Percentiles rank a stretch among this genome's conserved stretches.
phyloP scores from a whole-genome alignment of 2,113 vertebrate genomes.

The Toxotes jaculatrix region DNA sequence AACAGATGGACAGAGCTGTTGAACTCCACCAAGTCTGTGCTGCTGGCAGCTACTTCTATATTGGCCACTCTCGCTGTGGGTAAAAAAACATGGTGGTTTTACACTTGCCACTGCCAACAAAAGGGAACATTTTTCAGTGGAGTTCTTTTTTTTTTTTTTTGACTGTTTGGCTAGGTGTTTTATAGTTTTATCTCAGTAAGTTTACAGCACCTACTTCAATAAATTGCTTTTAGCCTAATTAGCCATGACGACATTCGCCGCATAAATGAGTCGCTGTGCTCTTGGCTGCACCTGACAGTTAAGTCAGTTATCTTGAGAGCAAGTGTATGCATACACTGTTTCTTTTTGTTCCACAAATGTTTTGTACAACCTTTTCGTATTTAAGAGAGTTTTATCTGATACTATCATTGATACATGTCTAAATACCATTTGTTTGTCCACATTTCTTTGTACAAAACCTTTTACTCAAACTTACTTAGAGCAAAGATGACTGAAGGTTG shows the following conservation, averaged over 20 bases:
- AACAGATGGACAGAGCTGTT: slow-evolving; percentile 34
- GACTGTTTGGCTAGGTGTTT: neutral
- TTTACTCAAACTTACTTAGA: slow-evolving; percentile 50
- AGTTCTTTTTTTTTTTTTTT: neutral
- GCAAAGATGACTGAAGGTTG: slow-evolving; percentile 36
- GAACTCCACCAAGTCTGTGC: slow-evolving; percentile 54
- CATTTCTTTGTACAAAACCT: neutral
- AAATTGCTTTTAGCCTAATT: neutral
- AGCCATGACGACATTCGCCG: no score
- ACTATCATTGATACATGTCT: no score
- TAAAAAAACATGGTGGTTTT: neutral
- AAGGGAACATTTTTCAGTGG: neutral
- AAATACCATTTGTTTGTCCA: no score
- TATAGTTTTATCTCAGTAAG: neutral
- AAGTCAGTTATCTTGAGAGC: no score
- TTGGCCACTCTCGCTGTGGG: slow-evolving; percentile 38
- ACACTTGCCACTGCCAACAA: neutral
- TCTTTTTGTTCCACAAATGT: no score
- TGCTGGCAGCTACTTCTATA: neutral
- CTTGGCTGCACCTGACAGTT: no score
- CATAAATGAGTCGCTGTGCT: no score
- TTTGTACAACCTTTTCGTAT: no score
- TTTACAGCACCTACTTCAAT: neutral
- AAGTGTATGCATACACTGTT: no score
- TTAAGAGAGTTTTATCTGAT: no score